Evolutionary conservation across 2,797 vertebrate species (phyloP).

Genomic region (Iguana delicatissima): DNA sequence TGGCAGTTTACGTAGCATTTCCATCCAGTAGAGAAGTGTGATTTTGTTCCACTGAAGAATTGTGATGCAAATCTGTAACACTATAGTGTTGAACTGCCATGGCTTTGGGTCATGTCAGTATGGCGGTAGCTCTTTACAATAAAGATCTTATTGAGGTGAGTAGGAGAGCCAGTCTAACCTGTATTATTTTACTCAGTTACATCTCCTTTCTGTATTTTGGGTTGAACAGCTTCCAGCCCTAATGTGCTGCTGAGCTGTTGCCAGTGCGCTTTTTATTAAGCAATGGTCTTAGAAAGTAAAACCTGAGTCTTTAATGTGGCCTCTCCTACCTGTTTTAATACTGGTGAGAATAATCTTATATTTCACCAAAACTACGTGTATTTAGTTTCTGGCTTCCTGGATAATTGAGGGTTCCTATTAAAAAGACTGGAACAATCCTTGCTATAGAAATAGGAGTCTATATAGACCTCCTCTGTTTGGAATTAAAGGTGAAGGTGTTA

Average conservation of each 20-base stretch:
- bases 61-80: conserved; percentile 35
- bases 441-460: conserved; percentile 32
- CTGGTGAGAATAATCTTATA: conserved; percentile 56
- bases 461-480: conserved; percentile 45
- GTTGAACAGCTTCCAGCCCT: conserved; percentile 41
- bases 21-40: conserved; percentile 7
- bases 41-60: conserved; percentile 9
- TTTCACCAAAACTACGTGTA: conserved; percentile 60
- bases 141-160: conserved; percentile 40
- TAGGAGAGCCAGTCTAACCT: conserved; percentile 22
- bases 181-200: conserved; percentile 13
- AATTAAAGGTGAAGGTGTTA: conserved; percentile 72
- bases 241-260: conserved; percentile 22
- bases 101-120: background rate
- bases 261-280: conserved; percentile 28
- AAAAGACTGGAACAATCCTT: conserved; percentile 66
- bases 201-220: conserved; percentile 35
- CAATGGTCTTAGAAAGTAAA: conserved; percentile 34
- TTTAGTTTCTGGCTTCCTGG: conserved; percentile 70
- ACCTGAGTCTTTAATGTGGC: conserved; percentile 64
- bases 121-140: background rate
- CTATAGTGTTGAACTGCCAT: conserved; percentile 20
- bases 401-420: conserved; percentile 77
- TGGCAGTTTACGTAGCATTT: conserved; percentile 24
- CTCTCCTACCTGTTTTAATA: conserved; percentile 38